These are phyloP conservation scores for Drymonia ruficornis DNA, from an alignment of 2,888 invertebrate genomes.

Conservation along the genomic window DNA sequence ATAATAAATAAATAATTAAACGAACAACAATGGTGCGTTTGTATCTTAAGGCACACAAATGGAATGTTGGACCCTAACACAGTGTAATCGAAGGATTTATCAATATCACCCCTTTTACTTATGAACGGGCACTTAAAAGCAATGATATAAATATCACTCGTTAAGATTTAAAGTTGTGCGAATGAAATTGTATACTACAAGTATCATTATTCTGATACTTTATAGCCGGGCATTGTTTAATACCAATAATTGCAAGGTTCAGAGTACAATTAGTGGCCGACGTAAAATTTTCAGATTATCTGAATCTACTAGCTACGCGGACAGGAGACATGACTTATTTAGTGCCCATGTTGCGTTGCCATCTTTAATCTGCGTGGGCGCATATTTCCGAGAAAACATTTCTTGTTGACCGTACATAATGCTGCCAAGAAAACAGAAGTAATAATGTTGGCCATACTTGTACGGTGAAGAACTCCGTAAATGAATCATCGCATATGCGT, in stretches of 20 bases:
- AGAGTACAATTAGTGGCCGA: slow-evolving; percentile 47
- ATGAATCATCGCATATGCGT: slow-evolving; percentile 83
- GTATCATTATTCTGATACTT: slow-evolving; percentile 6
- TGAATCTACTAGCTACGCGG: slow-evolving; percentile 66
- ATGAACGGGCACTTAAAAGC: slow-evolving; percentile 28
- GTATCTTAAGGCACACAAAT: slow-evolving; percentile 2
- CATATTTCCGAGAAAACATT: slow-evolving; percentile 83
- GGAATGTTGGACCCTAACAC: slow-evolving; percentile 31
- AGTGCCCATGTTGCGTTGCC: slow-evolving; percentile 80
- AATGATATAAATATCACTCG: slow-evolving; percentile 25
- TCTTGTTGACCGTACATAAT: slow-evolving; percentile 78
- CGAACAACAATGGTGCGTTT: slow-evolving; percentile 14
- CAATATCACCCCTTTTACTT: slow-evolving; percentile 55
- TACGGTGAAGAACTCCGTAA: slow-evolving; percentile 78
- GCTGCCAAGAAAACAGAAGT: slow-evolving; percentile 81
- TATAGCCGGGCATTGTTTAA: slow-evolving; percentile 29
- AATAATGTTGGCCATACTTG: slow-evolving; percentile 81
- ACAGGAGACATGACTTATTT: slow-evolving; percentile 79
- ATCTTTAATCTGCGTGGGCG: slow-evolving; percentile 82
- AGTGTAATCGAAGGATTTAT: slow-evolving; percentile 45
- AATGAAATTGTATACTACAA: background rate
- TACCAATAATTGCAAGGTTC: slow-evolving; percentile 48
- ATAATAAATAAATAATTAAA: slow-evolving; percentile 29
- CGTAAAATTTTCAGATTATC: slow-evolving; percentile 61
- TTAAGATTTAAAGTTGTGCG: slow-evolving; percentile 1